Base-by-base conservation (phyloP, 1,140 invertebrate species). In the Medauroidea extradentata region DNA sequence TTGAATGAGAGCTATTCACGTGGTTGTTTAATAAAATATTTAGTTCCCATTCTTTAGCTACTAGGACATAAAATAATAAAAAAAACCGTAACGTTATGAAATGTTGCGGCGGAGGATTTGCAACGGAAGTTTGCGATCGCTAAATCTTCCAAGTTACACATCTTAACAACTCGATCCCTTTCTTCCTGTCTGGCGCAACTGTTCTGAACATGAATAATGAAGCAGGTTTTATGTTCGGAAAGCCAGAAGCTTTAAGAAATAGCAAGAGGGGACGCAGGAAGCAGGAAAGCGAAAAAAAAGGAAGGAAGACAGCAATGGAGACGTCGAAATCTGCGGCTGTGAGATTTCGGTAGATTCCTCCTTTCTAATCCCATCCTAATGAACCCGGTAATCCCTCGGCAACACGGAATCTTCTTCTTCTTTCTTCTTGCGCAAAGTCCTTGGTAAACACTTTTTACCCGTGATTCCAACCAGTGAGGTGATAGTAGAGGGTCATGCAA, bases 351-450 rank as follows among this genome's bases (percentile, higher is more conserved):
- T 1, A 19, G 57, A 29, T 34, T 44, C 38, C 50, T 59, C 21
- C 19, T 21, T 59, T 23, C 48, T 59, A 59, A 53, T 59, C 50
- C 49, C 25, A 59, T 41, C 42, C 52, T 59, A 59, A 57, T 57
- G 56, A 57, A 57, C 46, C 56, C 43, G 44, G 50, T 38, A 57
- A 57, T 57, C 56, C 56, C 39, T n/a, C n/a, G n/a, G n/a, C n/a
- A n/a, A n/a, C n/a, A n/a, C n/a, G n/a, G n/a, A n/a, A n/a, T n/a
- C n/a, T n/a, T n/a, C n/a, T n/a, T n/a, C n/a, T n/a, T n/a, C n/a
- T n/a, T n/a, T n/a, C n/a, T n/a, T n/a, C n/a, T n/a, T n/a, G n/a
- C n/a, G n/a, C n/a, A n/a, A n/a, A n/a, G n/a, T n/a, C n/a, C n/a
- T n/a, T n/a, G n/a, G n/a, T n/a, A n/a, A n/a, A n/a, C n/a, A n/a